A percentile compares a stretch with the other conserved stretches of the same genome.
Evolutionary conservation across 2,797 vertebrate species (phyloP).

Genomic region (Amniataba percoides): DNA sequence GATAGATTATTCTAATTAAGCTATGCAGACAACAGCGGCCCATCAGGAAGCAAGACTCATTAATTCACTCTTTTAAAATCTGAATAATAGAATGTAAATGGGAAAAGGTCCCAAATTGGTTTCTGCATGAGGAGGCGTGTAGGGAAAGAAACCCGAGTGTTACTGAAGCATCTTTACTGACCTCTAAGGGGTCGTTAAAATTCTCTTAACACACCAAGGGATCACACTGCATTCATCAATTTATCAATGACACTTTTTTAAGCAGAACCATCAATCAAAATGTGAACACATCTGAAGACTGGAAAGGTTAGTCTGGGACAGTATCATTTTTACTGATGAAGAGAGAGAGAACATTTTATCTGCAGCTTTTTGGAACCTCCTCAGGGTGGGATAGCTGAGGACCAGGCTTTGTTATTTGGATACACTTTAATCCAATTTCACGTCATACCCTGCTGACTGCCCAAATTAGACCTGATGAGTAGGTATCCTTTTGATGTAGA

Average conservation of each 20-base stretch:
- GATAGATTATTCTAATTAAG: conserved; percentile 79
- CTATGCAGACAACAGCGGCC: conserved; percentile 54
- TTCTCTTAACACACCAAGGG: conserved; percentile 16
- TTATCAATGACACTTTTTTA: conserved; percentile 39
- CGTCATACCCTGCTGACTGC: background rate
- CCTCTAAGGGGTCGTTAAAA: conserved; percentile 42
- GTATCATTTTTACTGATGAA: background rate
- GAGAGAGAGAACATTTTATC: background rate
- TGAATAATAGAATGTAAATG: conserved; percentile 76
- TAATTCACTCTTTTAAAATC: conserved; percentile 70
- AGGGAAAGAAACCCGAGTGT: conserved; percentile 11
- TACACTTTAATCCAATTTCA: conserved; percentile 29
- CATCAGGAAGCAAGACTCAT: conserved; percentile 71
- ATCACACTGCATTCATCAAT: conserved; percentile 30
- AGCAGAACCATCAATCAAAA: conserved; percentile 40
- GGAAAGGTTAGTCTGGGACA: background rate
- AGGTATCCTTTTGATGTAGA: conserved; percentile 30
- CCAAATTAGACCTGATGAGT: conserved; percentile 15
- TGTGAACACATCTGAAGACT: conserved; percentile 13
- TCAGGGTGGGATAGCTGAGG: background rate
- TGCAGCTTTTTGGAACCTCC: background rate
- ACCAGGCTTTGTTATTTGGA: conserved; percentile 4
- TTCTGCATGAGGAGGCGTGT: conserved; percentile 42
- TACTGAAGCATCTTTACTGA: conserved; percentile 32
- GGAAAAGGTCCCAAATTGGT: conserved; percentile 49